Base-by-base conservation (phyloP, 2,888 invertebrate genomes). In the Rhagonycha fulva region DNA sequence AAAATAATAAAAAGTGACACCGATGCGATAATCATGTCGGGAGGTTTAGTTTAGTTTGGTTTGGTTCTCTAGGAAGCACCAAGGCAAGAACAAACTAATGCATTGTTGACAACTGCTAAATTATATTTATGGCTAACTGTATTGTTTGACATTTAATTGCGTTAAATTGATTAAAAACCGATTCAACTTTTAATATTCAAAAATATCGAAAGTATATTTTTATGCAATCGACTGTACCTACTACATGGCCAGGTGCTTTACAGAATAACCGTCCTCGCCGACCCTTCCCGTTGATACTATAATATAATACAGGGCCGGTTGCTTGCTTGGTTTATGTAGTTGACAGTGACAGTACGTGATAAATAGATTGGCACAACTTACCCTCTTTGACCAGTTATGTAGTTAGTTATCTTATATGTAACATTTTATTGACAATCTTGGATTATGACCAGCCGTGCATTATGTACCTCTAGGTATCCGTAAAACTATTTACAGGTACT, bases 341-440 rank as follows among this genome's bases (percentile, higher is more conserved):
- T 84, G 85, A 85, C 84, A 83, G 78, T 84, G 85, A 85, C 84
- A 83, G 78, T 81, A 82, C 81, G 84, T 85, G 84, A 86, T 85
- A 85, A 85, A 85, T 85, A 83, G 82, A 83, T 81, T 81, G 81
- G 76, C 72, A 80, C 19, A 2, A 19, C 19, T 19, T 81, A 74
- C 76, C 77, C 75, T 71, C 68, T 78, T 72, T 74, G 74, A 71
- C 73, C 69, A 68, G 70, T n/a, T n/a, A n/a, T n/a, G n/a, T n/a
- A n/a, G n/a, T 19, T 19, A 19, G 19, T 73, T 76, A 76, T 76
- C 73, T 78, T 62, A 30, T 70, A n/a, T n/a, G n/a, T n/a, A 71
- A 72, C 71, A 63, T 19, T 19, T 19, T 72, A 72, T 72, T 72
- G 72, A 72, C 72, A 70, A 69, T 72, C 72, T 76, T 66, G 66